phyloP scores from a whole-genome alignment of 1,140 invertebrate genomes.

The Aplysia californica region DNA sequence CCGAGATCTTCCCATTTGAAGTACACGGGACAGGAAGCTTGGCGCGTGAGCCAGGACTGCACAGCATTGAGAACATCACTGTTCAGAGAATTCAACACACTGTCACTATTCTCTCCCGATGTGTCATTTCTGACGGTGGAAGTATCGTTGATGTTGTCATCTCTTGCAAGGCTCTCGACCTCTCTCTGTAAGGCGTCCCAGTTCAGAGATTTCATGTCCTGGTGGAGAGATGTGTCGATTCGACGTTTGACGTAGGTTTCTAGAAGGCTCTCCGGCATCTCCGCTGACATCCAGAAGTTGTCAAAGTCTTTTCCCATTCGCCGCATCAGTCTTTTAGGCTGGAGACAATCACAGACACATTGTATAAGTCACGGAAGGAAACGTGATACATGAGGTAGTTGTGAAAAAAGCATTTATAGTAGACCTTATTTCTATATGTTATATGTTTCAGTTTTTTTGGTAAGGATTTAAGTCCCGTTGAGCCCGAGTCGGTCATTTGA shows the following conservation, averaged over 20 bases:
- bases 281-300: slow-evolving; percentile 35
- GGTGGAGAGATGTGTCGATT: neutral
- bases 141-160: neutral
- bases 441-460: neutral
- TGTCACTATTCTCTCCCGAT: no score
- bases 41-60: slow-evolving; percentile 70
- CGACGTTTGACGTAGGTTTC: neutral
- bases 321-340: slow-evolving; percentile 30
- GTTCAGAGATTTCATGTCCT: neutral
- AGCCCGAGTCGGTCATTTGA: neutral
- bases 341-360: neutral
- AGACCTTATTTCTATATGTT: neutral
- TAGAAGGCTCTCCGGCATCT: slow-evolving; percentile 17
- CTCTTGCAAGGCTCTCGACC: slow-evolving; percentile 2
- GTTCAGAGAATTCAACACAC: neutral
- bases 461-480: neutral
- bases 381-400: neutral
- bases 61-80: slow-evolving; percentile 29
- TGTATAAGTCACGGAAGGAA: neutral
- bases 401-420: neutral
- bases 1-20: slow-evolving; percentile 72
- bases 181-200: slow-evolving; percentile 10
- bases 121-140: neutral
- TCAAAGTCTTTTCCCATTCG: slow-evolving; percentile 31
- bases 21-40: slow-evolving; percentile 71